Evolutionary conservation across 2,113 vertebrate genomes (phyloP).

Genomic region (Caranx ignobilis): DNA sequence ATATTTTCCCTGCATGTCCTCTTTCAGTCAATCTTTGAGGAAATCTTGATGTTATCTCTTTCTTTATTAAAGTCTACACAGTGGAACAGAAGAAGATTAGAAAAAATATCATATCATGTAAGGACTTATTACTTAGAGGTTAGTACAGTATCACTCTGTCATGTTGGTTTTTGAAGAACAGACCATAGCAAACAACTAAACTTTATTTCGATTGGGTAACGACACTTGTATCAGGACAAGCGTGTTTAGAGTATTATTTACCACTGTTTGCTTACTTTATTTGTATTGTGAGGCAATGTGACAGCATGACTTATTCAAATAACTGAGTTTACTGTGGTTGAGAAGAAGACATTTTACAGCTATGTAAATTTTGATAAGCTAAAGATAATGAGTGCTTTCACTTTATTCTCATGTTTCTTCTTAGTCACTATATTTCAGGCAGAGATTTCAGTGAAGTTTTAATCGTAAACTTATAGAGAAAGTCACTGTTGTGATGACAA

Average conservation of each 20-base stretch:
- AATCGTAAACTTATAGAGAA: slow-evolving; percentile 13
- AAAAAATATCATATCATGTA: background rate
- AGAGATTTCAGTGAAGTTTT: background rate
- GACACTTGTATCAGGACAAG: too few relatives aligned
- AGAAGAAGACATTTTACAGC: background rate
- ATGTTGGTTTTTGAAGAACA: background rate
- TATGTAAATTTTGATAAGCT: background rate
- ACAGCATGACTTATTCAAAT: background rate
- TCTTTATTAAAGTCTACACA: slow-evolving; percentile 21
- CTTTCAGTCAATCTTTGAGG: slow-evolving; percentile 12
- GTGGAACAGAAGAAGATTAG: background rate
- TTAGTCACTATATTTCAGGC: background rate
- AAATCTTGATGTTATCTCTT: slow-evolving; percentile 16
- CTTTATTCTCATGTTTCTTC: background rate
- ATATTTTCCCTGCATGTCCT: background rate
- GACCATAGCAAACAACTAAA: background rate
- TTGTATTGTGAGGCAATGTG: slow-evolving; percentile 4
- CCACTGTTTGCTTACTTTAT: background rate
- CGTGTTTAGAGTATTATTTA: background rate
- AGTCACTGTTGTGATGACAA: slow-evolving; percentile 7
- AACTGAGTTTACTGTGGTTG: background rate
- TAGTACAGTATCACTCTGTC: background rate
- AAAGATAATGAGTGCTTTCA: background rate
- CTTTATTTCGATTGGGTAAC: background rate
- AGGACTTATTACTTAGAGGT: background rate